phyloP scores from a whole-genome alignment of 2,113 vertebrate species.

The Sapayoa aenigma region DNA sequence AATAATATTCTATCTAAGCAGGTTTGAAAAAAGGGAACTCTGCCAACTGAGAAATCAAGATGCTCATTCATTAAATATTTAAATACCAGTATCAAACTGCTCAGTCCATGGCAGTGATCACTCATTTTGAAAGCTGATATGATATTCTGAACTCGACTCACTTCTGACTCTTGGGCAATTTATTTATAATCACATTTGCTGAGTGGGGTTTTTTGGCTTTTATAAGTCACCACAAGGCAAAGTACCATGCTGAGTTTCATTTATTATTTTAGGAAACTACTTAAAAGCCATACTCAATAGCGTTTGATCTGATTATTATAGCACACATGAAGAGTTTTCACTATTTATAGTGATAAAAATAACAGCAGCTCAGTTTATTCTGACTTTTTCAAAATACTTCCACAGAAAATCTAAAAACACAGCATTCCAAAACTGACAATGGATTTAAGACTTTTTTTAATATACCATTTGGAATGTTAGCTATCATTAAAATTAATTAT shows the following conservation, averaged over 20 bases:
- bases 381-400: background rate
- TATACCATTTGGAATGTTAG: background rate
- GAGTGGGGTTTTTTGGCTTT: background rate
- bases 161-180: background rate
- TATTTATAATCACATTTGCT: conserved; percentile 37
- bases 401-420: background rate
- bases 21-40: background rate
- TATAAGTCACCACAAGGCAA: conserved; percentile 40
- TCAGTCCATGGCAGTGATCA: background rate
- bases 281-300: conserved; percentile 24
- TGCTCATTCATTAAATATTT: background rate
- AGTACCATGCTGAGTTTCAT: background rate
- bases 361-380: background rate
- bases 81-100: background rate
- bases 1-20: background rate
- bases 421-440: background rate
- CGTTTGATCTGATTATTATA: conserved; percentile 3
- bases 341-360: conserved; percentile 1
- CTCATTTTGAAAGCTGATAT: background rate
- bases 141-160: background rate
- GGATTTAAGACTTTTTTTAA: background rate
- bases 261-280: conserved; percentile 29
- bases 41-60: background rate
- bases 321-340: background rate
- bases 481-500: background rate